phyloP scores from a whole-genome alignment of 2,888 invertebrate genomes.

The Phaonia tiefii region DNA sequence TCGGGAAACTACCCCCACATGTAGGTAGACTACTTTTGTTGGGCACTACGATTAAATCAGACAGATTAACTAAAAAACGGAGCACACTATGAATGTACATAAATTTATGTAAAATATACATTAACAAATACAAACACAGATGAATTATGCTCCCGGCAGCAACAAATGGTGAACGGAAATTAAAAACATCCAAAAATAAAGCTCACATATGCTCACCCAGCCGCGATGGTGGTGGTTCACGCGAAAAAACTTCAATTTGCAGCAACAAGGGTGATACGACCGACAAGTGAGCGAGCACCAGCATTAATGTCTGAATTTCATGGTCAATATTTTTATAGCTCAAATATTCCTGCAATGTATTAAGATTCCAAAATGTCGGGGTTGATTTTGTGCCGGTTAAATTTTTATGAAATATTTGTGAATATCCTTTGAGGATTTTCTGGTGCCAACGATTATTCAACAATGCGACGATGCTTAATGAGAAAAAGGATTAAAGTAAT shows the following conservation, averaged over 20 bases:
- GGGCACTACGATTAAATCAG: too few relatives aligned
- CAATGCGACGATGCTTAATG: not conserved
- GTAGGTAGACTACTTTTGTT: too few relatives aligned
- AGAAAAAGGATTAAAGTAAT: constrained; percentile 57
- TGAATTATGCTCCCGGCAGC: constrained; percentile 49
- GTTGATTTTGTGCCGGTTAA: not conserved
- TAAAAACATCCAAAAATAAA: constrained; percentile 45
- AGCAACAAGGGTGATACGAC: too few relatives aligned
- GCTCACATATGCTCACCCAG: not conserved
- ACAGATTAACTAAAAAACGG: too few relatives aligned
- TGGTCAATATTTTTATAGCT: constrained; percentile 47
- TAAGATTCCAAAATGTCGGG: not conserved
- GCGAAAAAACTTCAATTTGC: constrained; percentile 4
- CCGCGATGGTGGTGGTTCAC: not conserved
- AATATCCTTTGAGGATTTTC: not conserved
- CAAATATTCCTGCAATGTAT: not conserved
- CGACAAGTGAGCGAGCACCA: not conserved
- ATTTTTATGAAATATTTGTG: constrained; percentile 1
- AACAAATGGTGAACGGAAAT: constrained; percentile 56
- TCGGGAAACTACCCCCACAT: too few relatives aligned
- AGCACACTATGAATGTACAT: too few relatives aligned
- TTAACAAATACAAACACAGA: constrained; percentile 29
- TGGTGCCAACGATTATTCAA: not conserved
- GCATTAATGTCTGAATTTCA: constrained; percentile 36
- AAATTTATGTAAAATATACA: not conserved